phyloP scores from a whole-genome alignment of 2,888 invertebrate genomes.

The Ferdinandea cuprea region DNA sequence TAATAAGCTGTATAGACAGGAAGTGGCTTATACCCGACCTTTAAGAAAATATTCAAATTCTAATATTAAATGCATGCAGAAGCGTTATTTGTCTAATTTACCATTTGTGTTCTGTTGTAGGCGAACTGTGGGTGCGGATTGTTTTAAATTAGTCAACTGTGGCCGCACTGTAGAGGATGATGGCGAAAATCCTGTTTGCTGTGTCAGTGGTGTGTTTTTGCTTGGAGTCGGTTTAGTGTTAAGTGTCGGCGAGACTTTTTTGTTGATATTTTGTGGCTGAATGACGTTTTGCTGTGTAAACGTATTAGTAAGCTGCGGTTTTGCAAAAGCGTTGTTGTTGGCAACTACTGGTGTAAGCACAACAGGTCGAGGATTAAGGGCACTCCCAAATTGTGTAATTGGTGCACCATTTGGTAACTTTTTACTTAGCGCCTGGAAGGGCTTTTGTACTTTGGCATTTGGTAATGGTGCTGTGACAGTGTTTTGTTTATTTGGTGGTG shows the following conservation, averaged over 20 bases:
- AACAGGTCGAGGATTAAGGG: not conserved
- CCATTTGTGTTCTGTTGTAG: constrained; percentile 36
- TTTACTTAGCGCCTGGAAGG: constrained; percentile 17
- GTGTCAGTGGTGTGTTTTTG: not conserved
- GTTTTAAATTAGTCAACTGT: not conserved
- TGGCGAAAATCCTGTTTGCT: not conserved
- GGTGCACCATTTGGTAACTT: not conserved
- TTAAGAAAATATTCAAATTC: not conserved
- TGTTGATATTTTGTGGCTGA: not conserved
- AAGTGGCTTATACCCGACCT: not conserved
- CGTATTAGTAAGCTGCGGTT: constrained; percentile 9
- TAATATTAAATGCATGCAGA: not conserved
- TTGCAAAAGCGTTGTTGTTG: constrained; percentile 14
- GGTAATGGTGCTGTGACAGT: constrained; percentile 7
- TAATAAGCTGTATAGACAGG: not conserved
- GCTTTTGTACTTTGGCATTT: constrained; percentile 12
- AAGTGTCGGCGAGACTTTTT: not conserved
- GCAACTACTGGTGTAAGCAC: not conserved
- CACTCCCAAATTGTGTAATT: too few relatives aligned
- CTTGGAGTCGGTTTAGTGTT: not conserved
- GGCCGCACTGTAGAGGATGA: not conserved
- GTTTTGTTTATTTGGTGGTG: constrained; percentile 39
- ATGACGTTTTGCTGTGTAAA: not conserved
- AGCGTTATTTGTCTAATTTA: constrained; percentile 26
- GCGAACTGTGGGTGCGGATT: constrained; percentile 14